Evolutionary conservation across 1,140 invertebrate genomes (phyloP).

Genomic region (Sitophilus oryzae): DNA sequence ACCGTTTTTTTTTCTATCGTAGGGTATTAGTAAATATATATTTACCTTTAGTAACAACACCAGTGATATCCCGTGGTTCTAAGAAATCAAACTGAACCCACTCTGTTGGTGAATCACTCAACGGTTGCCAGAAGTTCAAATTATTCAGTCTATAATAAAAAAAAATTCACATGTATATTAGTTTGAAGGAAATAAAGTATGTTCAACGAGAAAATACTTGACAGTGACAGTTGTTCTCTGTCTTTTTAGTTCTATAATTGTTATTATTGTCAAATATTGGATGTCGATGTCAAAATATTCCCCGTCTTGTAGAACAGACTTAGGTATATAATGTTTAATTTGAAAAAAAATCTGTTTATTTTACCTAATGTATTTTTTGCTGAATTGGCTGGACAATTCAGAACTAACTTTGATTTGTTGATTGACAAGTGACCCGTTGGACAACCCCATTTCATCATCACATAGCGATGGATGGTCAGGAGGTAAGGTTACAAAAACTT

Average conservation of each 20-base stretch:
- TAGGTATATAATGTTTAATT: no score
- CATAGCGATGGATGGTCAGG: slow-evolving; percentile 42
- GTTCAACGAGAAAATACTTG: no score
- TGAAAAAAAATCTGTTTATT: no score
- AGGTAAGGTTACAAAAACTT: not conserved
- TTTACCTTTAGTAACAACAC: slow-evolving; percentile 62
- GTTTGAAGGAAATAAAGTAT: no score
- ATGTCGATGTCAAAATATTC: no score
- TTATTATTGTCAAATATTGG: no score
- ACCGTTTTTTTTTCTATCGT: no score
- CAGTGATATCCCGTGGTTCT: slow-evolving; percentile 67
- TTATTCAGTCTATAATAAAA: slow-evolving; percentile 41
- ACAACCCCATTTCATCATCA: slow-evolving; percentile 60
- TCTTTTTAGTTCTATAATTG: no score
- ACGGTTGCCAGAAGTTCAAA: slow-evolving; percentile 53
- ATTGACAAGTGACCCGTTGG: slow-evolving; percentile 49
- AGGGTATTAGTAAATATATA: no score
- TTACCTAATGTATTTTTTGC: slow-evolving; percentile 40
- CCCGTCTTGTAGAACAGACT: no score
- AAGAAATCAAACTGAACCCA: slow-evolving; percentile 72
- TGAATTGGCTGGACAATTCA: slow-evolving; percentile 30
- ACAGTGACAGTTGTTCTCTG: no score
- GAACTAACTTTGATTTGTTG: slow-evolving; percentile 52
- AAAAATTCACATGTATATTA: not conserved
- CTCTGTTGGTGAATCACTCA: slow-evolving; percentile 57